A percentile compares a stretch with the other conserved stretches of the same genome.
phyloP scores from a whole-genome alignment of 2,797 vertebrate species.

The Enteromius anoplus region DNA sequence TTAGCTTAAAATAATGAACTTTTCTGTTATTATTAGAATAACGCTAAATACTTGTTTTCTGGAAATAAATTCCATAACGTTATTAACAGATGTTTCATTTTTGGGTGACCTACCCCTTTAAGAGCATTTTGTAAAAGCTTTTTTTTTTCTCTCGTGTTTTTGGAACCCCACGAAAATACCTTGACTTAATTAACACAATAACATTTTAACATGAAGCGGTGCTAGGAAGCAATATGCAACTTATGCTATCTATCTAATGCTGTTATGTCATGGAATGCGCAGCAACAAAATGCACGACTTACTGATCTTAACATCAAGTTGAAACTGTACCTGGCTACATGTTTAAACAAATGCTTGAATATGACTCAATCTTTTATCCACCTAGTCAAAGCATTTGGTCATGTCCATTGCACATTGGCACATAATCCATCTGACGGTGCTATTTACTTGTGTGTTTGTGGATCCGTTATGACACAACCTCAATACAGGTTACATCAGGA shows the following conservation, averaged over 20 bases:
- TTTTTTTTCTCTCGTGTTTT: neutral
- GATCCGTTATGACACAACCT: neutral
- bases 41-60: neutral
- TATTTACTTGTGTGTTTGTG: neutral
- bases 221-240: neutral
- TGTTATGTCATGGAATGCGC: neutral
- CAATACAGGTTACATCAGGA: neutral
- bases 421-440: neutral
- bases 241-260: neutral
- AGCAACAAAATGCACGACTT: neutral
- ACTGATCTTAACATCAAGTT: neutral
- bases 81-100: neutral
- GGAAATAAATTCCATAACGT: neutral
- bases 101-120: neutral
- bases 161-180: neutral
- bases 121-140: neutral
- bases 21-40: neutral
- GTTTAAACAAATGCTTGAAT: neutral
- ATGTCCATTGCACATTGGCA: neutral
- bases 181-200: neutral
- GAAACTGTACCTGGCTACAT: neutral
- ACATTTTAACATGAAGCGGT: neutral
- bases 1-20: neutral
- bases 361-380: conserved; percentile 4
- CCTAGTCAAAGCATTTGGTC: neutral